Evolutionary conservation across 1,140 invertebrate species (phyloP).

Genomic region (Conus betulinus): DNA sequence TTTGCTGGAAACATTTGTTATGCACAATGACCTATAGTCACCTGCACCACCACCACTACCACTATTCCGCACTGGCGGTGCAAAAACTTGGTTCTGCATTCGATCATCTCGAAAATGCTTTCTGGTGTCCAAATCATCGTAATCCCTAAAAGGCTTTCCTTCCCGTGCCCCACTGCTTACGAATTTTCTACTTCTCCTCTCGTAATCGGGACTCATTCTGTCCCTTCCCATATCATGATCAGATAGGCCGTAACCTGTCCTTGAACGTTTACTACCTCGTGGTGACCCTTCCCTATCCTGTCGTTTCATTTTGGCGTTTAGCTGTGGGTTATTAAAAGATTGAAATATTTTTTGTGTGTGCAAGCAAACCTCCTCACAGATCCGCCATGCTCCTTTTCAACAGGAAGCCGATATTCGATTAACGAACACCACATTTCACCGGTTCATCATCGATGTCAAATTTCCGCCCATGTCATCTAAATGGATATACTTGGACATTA

Average conservation of each 20-base stretch:
- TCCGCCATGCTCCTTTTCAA: conserved; percentile 1
- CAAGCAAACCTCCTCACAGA: neutral
- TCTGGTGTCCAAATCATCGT: conserved; percentile 58
- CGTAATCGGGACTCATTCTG: conserved; percentile 69
- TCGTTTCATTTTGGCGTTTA: conserved; percentile 66
- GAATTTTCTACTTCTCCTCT: conserved; percentile 56
- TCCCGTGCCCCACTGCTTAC: conserved; percentile 37
- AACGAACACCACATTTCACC: too few relatives aligned
- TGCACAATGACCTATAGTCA: conserved; percentile 92
- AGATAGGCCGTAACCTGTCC: conserved; percentile 70
- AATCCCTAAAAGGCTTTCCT: conserved; percentile 55
- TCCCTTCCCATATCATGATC: conserved; percentile 74
- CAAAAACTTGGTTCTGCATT: conserved; percentile 47
- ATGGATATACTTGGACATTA: too few relatives aligned
- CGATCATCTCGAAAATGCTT: conserved; percentile 62
- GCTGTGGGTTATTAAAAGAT: conserved; percentile 49
- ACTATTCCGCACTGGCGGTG: conserved; percentile 44
- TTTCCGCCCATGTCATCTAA: too few relatives aligned
- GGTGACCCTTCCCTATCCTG: conserved; percentile 73
- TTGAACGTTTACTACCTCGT: conserved; percentile 76
- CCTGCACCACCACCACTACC: conserved; percentile 26
- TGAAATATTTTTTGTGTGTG: neutral
- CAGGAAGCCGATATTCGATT: conserved; percentile 5
- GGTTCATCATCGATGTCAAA: neutral
- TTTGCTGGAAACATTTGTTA: conserved; percentile 94